phyloP scores from a whole-genome alignment of 2,888 invertebrate genomes.

The Oxytorus armatus region DNA sequence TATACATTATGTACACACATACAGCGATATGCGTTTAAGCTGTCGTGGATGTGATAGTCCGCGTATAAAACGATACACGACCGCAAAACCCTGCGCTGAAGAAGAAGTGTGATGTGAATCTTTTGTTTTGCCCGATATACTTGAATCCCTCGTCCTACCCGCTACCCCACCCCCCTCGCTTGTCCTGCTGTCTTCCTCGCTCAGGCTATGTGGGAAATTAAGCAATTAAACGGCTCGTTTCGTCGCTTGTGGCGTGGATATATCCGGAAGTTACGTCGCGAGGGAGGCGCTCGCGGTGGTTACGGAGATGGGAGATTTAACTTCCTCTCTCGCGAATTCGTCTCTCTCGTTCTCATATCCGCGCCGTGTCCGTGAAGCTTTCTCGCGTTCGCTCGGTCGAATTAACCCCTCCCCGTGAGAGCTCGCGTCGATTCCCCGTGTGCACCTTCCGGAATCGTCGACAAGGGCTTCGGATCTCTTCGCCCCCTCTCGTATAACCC shows the following conservation, averaged over 20 bases:
- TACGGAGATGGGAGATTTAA: slow-evolving; percentile 6
- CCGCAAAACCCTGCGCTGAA: slow-evolving; percentile 17
- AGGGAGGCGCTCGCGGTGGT: slow-evolving; percentile 17
- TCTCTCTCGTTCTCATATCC: slow-evolving; percentile 8
- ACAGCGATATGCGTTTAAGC: slow-evolving; percentile 16
- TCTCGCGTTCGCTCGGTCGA: slow-evolving; percentile 6
- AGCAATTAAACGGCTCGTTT: slow-evolving; percentile 79
- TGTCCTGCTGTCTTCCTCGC: slow-evolving; percentile 28
- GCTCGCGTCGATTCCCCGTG: slow-evolving; percentile 28
- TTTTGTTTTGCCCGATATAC: slow-evolving; percentile 77
- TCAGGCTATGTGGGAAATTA: slow-evolving; percentile 79
- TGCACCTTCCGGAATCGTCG: slow-evolving; percentile 50
- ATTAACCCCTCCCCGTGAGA: slow-evolving; percentile 1
- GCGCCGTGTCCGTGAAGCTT: slow-evolving; percentile 2
- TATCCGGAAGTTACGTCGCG: slow-evolving; percentile 50
- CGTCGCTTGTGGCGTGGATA: slow-evolving; percentile 48
- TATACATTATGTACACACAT: slow-evolving; percentile 25
- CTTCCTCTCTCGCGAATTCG: neutral
- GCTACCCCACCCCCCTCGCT: slow-evolving; percentile 1
- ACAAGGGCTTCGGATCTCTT: slow-evolving; percentile 4
- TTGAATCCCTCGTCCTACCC: slow-evolving; percentile 16
- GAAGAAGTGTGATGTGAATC: slow-evolving; percentile 74
- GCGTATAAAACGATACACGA: slow-evolving; percentile 3
- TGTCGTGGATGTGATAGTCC: too few relatives aligned
- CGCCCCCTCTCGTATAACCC: neutral